These are phyloP conservation scores for Stenopsyche tienmushanensis DNA, from an alignment of 1,140 invertebrate species.

Conservation along the genomic window DNA sequence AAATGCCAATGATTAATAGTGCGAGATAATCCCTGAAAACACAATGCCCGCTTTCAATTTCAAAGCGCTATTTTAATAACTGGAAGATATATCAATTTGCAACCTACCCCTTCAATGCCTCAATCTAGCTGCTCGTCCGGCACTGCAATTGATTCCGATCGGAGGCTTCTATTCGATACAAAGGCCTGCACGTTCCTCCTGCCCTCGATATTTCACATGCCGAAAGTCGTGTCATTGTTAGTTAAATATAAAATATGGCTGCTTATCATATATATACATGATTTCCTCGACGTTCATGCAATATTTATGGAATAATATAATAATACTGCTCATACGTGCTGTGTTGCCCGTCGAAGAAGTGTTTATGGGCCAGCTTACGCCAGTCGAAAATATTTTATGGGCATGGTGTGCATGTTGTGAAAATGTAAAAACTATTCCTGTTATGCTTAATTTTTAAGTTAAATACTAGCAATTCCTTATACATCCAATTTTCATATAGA, in stretches of 20 bases:
- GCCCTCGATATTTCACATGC: neutral
- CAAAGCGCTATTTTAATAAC: constrained; percentile 5
- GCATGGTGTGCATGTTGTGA: neutral
- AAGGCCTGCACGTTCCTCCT: too few relatives aligned
- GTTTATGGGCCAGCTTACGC: too few relatives aligned
- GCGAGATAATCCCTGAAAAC: constrained; percentile 3
- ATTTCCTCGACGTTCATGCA: too few relatives aligned
- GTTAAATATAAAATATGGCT: too few relatives aligned
- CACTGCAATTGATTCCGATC: too few relatives aligned
- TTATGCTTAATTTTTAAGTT: neutral
- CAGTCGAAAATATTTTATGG: too few relatives aligned
- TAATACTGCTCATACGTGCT: too few relatives aligned
- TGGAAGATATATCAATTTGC: constrained; percentile 7
- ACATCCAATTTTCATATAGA: neutral
- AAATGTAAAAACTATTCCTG: neutral
- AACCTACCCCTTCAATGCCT: neutral
- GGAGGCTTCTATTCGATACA: too few relatives aligned
- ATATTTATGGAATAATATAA: too few relatives aligned
- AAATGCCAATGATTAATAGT: constrained; percentile 13
- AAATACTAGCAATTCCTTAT: neutral
- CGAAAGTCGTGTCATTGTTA: neutral
- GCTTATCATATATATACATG: too few relatives aligned
- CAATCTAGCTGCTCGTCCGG: too few relatives aligned
- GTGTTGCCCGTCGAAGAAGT: too few relatives aligned
- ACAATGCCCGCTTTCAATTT: constrained; percentile 1